Evolutionary conservation across 2,888 invertebrate genomes (phyloP).

Genomic region (Brachyopa scutellaris): DNA sequence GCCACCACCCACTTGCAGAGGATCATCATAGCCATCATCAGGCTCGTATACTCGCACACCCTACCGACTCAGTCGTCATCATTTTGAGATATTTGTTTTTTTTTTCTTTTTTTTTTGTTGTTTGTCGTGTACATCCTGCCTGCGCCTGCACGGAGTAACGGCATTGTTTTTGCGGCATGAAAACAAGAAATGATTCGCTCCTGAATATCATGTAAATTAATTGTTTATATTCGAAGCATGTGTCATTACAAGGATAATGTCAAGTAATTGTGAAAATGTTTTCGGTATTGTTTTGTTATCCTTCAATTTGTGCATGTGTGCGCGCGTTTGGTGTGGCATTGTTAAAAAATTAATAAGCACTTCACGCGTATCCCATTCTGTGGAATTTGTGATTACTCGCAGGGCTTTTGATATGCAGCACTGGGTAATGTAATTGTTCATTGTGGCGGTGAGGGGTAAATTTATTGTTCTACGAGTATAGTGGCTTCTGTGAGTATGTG

Average conservation of each 20-base stretch:
- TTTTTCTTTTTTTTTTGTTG: neutral
- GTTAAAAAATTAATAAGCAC: neutral
- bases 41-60: neutral
- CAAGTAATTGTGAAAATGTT: conserved; percentile 34
- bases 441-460: no score
- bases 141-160: neutral
- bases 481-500: no score
- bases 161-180: conserved; percentile 12
- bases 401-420: no score
- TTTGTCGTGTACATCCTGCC: no score
- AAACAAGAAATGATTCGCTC: conserved; percentile 29
- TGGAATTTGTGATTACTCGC: neutral
- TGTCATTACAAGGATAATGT: conserved; percentile 36
- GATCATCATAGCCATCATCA: conserved; percentile 33
- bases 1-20: neutral
- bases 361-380: neutral
- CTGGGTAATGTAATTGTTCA: no score
- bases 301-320: neutral
- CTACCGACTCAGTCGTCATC: neutral
- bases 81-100: neutral
- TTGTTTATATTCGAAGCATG: conserved; percentile 54
- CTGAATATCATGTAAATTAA: conserved; percentile 48
- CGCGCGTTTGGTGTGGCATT: neutral
- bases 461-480: no score
- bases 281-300: conserved; percentile 8